phyloP scores from a whole-genome alignment of 2,888 invertebrate genomes.

The Tryphoninae sp. region DNA sequence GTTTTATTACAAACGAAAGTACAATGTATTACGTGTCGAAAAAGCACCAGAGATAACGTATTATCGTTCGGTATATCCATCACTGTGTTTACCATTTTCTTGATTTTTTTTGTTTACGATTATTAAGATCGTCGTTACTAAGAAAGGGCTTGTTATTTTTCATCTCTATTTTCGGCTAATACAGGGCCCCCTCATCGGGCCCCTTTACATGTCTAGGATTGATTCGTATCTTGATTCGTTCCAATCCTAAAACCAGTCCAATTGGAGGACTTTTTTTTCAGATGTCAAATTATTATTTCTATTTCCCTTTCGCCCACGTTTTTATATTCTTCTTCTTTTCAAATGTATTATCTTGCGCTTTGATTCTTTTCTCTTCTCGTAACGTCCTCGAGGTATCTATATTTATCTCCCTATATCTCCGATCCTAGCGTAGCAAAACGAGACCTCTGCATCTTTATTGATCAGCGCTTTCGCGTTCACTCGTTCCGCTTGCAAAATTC shows the following conservation, averaged over 20 bases:
- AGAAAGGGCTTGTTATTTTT: background rate
- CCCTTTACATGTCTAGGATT: conserved; percentile 70
- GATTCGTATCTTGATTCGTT: background rate
- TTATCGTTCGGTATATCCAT: conserved; percentile 22
- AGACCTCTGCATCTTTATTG: conserved; percentile 34
- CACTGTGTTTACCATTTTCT: background rate
- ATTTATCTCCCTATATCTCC: background rate
- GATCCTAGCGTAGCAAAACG: background rate
- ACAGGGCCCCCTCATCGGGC: conserved; percentile 70
- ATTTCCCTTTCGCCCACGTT: background rate
- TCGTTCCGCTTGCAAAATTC: conserved; percentile 2
- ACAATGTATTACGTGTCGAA: conserved; percentile 20
- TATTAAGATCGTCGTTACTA: background rate
- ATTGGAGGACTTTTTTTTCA: background rate
- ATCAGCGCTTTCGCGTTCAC: conserved; percentile 29
- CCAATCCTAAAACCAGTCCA: background rate
- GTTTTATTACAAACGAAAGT: background rate
- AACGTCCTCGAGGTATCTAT: background rate
- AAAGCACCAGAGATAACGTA: background rate
- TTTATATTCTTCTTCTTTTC: background rate
- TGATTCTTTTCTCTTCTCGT: background rate
- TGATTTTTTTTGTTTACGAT: background rate
- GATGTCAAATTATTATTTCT: no score
- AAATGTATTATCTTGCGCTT: background rate
- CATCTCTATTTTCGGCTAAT: conserved; percentile 65